Evolutionary conservation across 2,888 invertebrate species (phyloP).

Genomic region (Drosophila mulleri): DNA sequence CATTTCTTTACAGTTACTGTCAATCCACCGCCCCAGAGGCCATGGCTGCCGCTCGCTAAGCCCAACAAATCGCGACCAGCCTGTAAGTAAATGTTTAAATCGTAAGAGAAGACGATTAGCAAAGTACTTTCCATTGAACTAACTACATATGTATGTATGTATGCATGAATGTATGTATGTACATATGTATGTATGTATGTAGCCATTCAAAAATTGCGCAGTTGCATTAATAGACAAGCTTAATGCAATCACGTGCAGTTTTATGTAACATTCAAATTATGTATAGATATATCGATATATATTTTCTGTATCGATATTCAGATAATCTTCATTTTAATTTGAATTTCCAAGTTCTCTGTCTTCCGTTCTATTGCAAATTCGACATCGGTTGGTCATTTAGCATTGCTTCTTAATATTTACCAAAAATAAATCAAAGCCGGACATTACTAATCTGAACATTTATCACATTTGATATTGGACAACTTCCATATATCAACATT

Average conservation of each 20-base stretch:
- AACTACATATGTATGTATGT: not conserved
- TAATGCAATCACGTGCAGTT: not conserved
- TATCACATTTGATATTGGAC: not conserved
- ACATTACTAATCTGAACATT: not conserved
- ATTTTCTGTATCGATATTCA: not conserved
- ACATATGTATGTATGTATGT: not conserved
- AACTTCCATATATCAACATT: not conserved
- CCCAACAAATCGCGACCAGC: constrained; percentile 95
- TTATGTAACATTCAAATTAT: not conserved
- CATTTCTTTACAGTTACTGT: constrained; percentile 92
- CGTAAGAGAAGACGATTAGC: too few relatives aligned
- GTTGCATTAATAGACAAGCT: not conserved
- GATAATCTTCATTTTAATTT: not conserved
- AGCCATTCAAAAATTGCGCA: not conserved
- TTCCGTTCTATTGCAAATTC: not conserved
- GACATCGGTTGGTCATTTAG: not conserved
- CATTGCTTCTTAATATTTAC: too few relatives aligned
- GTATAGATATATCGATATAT: not conserved
- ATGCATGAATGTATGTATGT: too few relatives aligned
- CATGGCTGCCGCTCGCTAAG: constrained; percentile 96
- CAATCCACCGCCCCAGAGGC: constrained; percentile 95
- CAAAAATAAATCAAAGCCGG: not conserved
- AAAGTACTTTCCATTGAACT: not conserved
- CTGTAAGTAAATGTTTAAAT: constrained; percentile 88
- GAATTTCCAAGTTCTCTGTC: not conserved